Conservation (phyloP, 2,113 vertebrate genomes). For the zebrafish (Danio rerio) region DNA sequence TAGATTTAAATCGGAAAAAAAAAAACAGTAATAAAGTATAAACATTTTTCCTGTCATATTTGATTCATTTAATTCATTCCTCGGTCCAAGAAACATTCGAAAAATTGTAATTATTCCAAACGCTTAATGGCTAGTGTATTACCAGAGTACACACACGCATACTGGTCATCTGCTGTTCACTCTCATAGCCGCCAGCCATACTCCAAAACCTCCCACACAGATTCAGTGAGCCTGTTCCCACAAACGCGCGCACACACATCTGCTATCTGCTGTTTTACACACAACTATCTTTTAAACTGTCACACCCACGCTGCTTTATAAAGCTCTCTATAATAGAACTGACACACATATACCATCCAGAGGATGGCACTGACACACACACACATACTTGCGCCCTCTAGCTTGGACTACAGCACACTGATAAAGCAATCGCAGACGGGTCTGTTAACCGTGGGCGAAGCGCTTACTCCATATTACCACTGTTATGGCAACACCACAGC, state of each 20-base stretch:
- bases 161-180: constrained; percentile 32
- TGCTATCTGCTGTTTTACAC: constrained; percentile 25
- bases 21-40: too few relatives aligned
- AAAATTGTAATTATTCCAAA: too few relatives aligned
- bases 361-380: constrained; percentile 3
- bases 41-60: too few relatives aligned
- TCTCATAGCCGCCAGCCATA: constrained; percentile 47
- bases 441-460: constrained; percentile 13
- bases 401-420: constrained; percentile 5
- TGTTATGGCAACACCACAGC: constrained; percentile 37
- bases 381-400: constrained; percentile 21
- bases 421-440: constrained; percentile 9
- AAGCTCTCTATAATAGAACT: constrained; percentile 20
- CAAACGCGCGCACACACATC: not conserved
- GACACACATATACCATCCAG: constrained; percentile 14
- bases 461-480: constrained; percentile 24
- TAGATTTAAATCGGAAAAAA: too few relatives aligned
- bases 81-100: too few relatives aligned
- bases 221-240: constrained; percentile 28
- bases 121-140: not conserved
- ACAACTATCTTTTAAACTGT: constrained; percentile 22
- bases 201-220: constrained; percentile 48
- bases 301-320: constrained; percentile 19
- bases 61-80: too few relatives aligned
- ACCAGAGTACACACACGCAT: constrained; percentile 13